Conservation (phyloP, 2,888 invertebrate species). For the Phrixothrix hirtus region DNA sequence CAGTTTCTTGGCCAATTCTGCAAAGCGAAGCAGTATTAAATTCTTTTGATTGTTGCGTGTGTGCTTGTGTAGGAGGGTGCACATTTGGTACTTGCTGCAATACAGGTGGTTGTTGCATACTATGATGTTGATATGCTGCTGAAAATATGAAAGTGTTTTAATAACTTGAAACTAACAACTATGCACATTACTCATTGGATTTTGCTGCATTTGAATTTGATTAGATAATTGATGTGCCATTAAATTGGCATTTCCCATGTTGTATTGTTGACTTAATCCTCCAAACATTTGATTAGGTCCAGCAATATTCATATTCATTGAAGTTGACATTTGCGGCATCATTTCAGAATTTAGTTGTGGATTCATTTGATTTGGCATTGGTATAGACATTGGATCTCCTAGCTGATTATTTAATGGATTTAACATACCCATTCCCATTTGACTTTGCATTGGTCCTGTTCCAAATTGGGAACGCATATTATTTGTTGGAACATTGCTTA, state of each 20-base stretch:
- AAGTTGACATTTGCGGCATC: constrained; percentile 63
- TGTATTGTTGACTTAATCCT: constrained; percentile 48
- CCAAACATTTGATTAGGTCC: constrained; percentile 58
- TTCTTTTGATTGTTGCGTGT: constrained; percentile 66
- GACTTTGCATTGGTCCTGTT: constrained; percentile 62
- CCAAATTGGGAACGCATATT: constrained; percentile 69
- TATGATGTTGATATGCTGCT: constrained; percentile 46
- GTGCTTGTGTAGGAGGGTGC: constrained; percentile 49
- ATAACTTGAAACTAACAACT: no score
- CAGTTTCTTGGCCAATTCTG: constrained; percentile 91
- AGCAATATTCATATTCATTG: constrained; percentile 60
- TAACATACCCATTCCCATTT: constrained; percentile 62
- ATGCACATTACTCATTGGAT: constrained; percentile 45
- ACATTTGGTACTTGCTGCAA: constrained; percentile 48
- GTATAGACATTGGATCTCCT: constrained; percentile 48
- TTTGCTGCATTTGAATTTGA: constrained; percentile 47
- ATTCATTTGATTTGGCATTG: constrained; percentile 59
- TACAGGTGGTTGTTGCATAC: constrained; percentile 48
- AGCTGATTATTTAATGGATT: constrained; percentile 49
- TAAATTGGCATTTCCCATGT: constrained; percentile 42
- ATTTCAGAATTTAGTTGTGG: constrained; percentile 63
- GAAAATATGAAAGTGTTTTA: no score
- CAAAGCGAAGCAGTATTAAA: constrained; percentile 86
- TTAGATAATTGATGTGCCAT: constrained; percentile 50
- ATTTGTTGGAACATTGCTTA: constrained; percentile 64